Conservation (phyloP, 2,888 invertebrate species). For the Drosophila greeni region DNA sequence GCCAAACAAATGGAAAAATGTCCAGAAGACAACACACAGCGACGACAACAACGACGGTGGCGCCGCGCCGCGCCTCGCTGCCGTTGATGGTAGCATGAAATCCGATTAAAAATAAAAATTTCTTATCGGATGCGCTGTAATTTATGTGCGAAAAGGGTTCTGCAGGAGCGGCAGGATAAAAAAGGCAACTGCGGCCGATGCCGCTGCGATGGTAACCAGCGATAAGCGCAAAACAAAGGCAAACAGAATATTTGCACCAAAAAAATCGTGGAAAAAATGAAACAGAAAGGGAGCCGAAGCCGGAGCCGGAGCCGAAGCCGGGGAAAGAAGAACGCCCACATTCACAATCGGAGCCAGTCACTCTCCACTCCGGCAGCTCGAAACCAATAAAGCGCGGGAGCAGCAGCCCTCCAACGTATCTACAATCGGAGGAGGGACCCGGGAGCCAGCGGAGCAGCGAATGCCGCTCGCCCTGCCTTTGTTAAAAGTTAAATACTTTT, state of each 20-base stretch:
- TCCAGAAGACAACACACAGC: slow-evolving; percentile 45
- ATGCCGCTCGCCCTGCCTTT: slow-evolving; percentile 58
- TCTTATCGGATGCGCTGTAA: slow-evolving; percentile 76
- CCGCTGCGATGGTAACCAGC: slow-evolving; percentile 66
- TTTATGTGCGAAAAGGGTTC: slow-evolving; percentile 77
- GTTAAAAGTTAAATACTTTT: slow-evolving; percentile 76
- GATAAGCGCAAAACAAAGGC: slow-evolving; percentile 72
- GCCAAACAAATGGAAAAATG: slow-evolving; percentile 52
- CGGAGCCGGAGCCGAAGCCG: too few relatives aligned
- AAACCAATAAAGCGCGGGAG: slow-evolving; percentile 71
- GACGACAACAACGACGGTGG: slow-evolving; percentile 23
- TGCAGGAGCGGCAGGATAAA: slow-evolving; percentile 43
- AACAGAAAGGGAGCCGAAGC: background rate
- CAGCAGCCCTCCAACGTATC: slow-evolving; percentile 18
- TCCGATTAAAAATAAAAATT: slow-evolving; percentile 77
- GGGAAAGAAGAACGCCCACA: slow-evolving; percentile 43
- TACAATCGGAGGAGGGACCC: slow-evolving; percentile 1
- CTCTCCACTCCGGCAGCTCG: slow-evolving; percentile 53
- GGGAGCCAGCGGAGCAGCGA: slow-evolving; percentile 45
- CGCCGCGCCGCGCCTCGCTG: slow-evolving; percentile 56
- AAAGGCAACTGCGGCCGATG: slow-evolving; percentile 61
- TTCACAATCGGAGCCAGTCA: slow-evolving; percentile 56
- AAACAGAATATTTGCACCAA: slow-evolving; percentile 59
- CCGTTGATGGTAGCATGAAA: slow-evolving; percentile 73
- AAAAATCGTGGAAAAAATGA: slow-evolving; percentile 36